Percentiles rank a stretch among this genome's conserved stretches.
These are phyloP conservation scores for Melanotus villosus DNA, from an alignment of 2,888 invertebrate genomes.

Conservation along the genomic window DNA sequence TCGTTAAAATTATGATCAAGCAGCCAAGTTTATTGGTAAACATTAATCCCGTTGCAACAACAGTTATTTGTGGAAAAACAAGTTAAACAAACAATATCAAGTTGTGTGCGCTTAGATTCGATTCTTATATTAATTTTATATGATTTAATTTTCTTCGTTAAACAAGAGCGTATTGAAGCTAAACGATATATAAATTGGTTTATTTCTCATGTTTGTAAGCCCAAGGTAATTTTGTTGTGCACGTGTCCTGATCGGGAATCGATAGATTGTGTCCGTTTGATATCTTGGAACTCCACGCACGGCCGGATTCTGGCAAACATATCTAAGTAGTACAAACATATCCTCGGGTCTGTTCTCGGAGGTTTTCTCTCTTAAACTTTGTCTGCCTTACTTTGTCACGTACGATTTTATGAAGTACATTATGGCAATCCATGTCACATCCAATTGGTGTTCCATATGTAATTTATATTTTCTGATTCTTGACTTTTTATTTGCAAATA, in stretches of 20 bases:
- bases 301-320: conserved; percentile 51
- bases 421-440: conserved; percentile 42
- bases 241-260: conserved; percentile 57
- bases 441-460: conserved; percentile 37
- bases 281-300: conserved; percentile 54
- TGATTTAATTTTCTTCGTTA: conserved; percentile 30
- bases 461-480: conserved; percentile 31
- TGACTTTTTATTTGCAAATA: no score
- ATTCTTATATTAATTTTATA: conserved; percentile 33
- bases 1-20: neutral
- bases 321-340: conserved; percentile 43
- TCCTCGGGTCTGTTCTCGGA: conserved; percentile 37
- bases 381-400: conserved; percentile 35
- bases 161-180: conserved; percentile 36
- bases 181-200: conserved; percentile 54
- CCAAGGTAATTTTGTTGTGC: conserved; percentile 55
- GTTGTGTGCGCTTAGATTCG: neutral
- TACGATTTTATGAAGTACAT: conserved; percentile 45
- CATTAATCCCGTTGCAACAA: neutral
- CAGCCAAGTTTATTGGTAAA: neutral
- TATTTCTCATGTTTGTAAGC: conserved; percentile 57
- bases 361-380: conserved; percentile 30
- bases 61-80: neutral
- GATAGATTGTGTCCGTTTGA: conserved; percentile 55
- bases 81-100: neutral